Evolutionary conservation across 53 echinoderm and acorn worm genomes (phyloP), one percentile per base, ranked within the genome.

Genomic region (Temnopleurus reevesii): DNA sequence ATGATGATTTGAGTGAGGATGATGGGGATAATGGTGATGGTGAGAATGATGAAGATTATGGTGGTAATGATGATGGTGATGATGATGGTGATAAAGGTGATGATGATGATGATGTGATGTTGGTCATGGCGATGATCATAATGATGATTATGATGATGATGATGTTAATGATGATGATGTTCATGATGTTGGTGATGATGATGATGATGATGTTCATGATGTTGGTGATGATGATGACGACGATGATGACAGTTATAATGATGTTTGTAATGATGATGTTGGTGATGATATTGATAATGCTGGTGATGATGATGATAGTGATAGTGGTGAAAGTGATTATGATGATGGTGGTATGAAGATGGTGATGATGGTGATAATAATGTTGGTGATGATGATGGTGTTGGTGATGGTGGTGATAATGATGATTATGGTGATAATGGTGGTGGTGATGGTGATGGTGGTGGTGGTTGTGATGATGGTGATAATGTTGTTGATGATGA

Each of bases 11-110:
- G 24, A 54, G 6, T 26, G 71, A 4, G 3, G 51, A 25, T 51
- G 76, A 43, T 2, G 23, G 43, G n/a, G n/a, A n/a, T 56, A 10
- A 43, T 38, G 43, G 8, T 76, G 23, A 17, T 65, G 46, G 65
- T 53, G 55, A 89, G 21, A 53, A 76, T 76, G 41, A 28, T 76
- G 89, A 54, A 76, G 89, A 17, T 54, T 49, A 55, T 76, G 9
- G n/a, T n/a, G n/a, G n/a, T n/a, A n/a, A n/a, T n/a, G n/a, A n/a
- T n/a, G n/a, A n/a, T n/a, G n/a, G n/a, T n/a, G n/a, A n/a, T n/a
- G n/a, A n/a, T n/a, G n/a, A n/a, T n/a, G n/a, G n/a, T n/a, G n/a
- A n/a, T n/a, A 18, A 84, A 55, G 1, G 49, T 46, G 46, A 46
- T 17, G 51, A 84, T 84, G 57, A 1, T 2, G 56, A 55, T 57